phyloP scores from a whole-genome alignment of 2,888 invertebrate genomes.

The Drosophila sordidapex region DNA sequence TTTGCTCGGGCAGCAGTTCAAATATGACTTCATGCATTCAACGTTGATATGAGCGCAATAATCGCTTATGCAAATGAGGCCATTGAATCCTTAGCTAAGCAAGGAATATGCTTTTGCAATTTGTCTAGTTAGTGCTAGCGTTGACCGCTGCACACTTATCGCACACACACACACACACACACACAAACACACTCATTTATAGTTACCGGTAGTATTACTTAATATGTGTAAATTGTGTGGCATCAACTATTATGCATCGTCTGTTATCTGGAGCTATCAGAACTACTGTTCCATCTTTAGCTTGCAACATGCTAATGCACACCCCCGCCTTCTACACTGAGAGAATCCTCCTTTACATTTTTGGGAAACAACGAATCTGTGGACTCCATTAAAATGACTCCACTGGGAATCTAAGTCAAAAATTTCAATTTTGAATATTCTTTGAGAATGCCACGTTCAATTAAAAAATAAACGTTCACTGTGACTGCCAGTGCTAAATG shows the following conservation, averaged over 20 bases:
- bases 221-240: slow-evolving; percentile 82
- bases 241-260: slow-evolving; percentile 80
- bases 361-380: neutral
- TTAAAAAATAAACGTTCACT: neutral
- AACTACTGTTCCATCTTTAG: slow-evolving; percentile 37
- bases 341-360: neutral
- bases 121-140: slow-evolving; percentile 62
- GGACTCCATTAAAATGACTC: neutral
- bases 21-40: slow-evolving; percentile 31
- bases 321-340: neutral
- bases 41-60: slow-evolving; percentile 28
- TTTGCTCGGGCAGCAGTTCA: slow-evolving; percentile 21
- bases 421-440: neutral
- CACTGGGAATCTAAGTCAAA: neutral
- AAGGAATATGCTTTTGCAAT: slow-evolving; percentile 66
- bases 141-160: slow-evolving; percentile 50
- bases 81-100: slow-evolving; percentile 47
- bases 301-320: slow-evolving; percentile 37
- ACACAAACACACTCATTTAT: slow-evolving; percentile 34
- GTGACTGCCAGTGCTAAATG: neutral
- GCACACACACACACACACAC: slow-evolving; percentile 19
- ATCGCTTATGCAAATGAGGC: slow-evolving; percentile 56
- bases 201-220: slow-evolving; percentile 76
- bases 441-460: neutral
- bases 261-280: slow-evolving; percentile 72